Conservation (phyloP, 2,113 vertebrate species). For the Prunella fulvescens region DNA sequence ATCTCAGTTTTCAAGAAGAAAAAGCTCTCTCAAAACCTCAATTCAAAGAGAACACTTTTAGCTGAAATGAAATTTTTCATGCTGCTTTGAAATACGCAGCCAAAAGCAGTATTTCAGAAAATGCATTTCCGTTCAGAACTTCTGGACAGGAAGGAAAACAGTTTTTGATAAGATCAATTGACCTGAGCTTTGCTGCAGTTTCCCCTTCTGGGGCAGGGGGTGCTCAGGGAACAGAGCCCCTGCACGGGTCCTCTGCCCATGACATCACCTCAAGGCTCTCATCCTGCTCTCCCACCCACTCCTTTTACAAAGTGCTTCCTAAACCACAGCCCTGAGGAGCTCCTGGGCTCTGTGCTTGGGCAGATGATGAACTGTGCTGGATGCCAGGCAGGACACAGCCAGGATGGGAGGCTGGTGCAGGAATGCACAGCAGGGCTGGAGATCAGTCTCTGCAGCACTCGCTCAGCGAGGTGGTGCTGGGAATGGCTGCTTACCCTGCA, state of each 20-base stretch:
- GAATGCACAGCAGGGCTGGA: neutral
- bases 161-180: neutral
- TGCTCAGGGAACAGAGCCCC: neutral
- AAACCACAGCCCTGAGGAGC: neutral
- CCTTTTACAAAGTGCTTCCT: neutral
- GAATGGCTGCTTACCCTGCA: neutral
- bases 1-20: conserved; percentile 8
- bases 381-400: neutral
- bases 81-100: neutral
- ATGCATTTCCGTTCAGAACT: neutral
- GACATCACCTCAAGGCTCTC: neutral
- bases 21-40: neutral
- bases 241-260: neutral
- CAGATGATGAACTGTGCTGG: neutral
- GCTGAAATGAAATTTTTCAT: neutral
- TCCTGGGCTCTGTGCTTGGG: neutral
- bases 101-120: neutral
- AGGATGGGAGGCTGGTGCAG: neutral
- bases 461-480: neutral
- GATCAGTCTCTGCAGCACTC: neutral
- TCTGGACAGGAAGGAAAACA: neutral
- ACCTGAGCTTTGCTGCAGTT: neutral
- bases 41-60: neutral
- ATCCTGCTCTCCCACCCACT: neutral
- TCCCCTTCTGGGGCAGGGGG: neutral